Evolutionary conservation across 2,113 vertebrate species (phyloP).

Genomic region (Henicopernis longicauda): DNA sequence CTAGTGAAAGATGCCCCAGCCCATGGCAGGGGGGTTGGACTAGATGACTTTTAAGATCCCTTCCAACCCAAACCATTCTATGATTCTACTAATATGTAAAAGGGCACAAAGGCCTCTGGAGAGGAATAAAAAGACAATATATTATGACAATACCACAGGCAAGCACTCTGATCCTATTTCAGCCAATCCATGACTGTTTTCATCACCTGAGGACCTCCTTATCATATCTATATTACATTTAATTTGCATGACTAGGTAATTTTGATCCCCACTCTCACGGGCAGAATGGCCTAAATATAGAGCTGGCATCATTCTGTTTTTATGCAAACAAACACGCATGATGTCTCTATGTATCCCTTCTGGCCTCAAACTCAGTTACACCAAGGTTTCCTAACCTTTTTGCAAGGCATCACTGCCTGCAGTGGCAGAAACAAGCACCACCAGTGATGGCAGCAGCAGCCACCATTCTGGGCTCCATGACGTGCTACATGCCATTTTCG

Average conservation of each 20-base stretch:
- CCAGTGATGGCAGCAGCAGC: neutral
- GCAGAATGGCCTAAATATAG: neutral
- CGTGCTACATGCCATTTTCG: fast-evolving
- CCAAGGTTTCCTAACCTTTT: neutral
- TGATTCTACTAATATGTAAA: neutral
- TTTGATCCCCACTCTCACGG: neutral
- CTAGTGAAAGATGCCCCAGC: neutral
- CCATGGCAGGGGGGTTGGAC: no score
- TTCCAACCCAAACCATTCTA: neutral
- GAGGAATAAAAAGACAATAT: neutral
- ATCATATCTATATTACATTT: neutral
- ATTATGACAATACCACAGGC: neutral
- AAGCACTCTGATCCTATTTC: neutral
- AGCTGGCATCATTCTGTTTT: neutral
- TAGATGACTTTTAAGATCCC: neutral
- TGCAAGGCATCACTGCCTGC: neutral
- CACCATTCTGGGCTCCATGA: neutral
- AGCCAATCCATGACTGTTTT: neutral
- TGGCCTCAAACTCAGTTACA: neutral
- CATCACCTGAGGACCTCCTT: neutral
- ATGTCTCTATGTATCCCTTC: neutral
- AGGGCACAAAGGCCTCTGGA: neutral
- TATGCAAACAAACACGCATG: neutral
- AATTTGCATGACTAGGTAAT: neutral
- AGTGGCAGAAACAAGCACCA: neutral